Conservation (phyloP, 2,888 invertebrate genomes). For the Ennomos quercinarius region DNA sequence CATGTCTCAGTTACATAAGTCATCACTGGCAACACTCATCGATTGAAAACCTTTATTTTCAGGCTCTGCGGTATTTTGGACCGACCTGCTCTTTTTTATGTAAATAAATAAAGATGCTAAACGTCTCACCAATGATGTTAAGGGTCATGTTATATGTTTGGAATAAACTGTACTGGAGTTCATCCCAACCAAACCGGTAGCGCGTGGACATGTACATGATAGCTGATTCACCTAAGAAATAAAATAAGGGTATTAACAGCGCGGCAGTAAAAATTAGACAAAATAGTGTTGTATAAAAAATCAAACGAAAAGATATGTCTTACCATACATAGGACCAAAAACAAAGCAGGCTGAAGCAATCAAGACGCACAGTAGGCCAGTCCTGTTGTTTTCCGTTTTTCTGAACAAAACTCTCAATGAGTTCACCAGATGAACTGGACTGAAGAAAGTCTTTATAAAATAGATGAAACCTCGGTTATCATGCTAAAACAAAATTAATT, state of each 20-base stretch:
- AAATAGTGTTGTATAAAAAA: too few relatives aligned
- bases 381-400: constrained; percentile 10
- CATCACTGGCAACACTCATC: too few relatives aligned
- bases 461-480: constrained; percentile 14
- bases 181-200: constrained; percentile 38
- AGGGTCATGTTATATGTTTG: constrained; percentile 32
- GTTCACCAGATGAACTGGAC: neutral
- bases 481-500: constrained; percentile 14
- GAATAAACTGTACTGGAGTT: constrained; percentile 34
- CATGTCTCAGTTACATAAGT: too few relatives aligned
- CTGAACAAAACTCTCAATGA: constrained; percentile 11
- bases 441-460: constrained; percentile 27
- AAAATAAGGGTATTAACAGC: neutral
- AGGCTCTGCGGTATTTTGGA: too few relatives aligned
- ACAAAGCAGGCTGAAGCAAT: constrained; percentile 1
- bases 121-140: constrained; percentile 27
- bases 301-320: neutral
- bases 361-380: neutral
- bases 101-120: too few relatives aligned
- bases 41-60: too few relatives aligned
- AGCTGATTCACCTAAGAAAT: constrained; percentile 32
- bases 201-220: constrained; percentile 35
- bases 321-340: constrained; percentile 9
- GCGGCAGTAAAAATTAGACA: too few relatives aligned
- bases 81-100: too few relatives aligned